A percentile compares a stretch with the other conserved stretches of the same genome.
These are phyloP conservation scores for Caenorhabditis latens DNA, from an alignment of 1,140 invertebrate genomes.

Conservation along the genomic window DNA sequence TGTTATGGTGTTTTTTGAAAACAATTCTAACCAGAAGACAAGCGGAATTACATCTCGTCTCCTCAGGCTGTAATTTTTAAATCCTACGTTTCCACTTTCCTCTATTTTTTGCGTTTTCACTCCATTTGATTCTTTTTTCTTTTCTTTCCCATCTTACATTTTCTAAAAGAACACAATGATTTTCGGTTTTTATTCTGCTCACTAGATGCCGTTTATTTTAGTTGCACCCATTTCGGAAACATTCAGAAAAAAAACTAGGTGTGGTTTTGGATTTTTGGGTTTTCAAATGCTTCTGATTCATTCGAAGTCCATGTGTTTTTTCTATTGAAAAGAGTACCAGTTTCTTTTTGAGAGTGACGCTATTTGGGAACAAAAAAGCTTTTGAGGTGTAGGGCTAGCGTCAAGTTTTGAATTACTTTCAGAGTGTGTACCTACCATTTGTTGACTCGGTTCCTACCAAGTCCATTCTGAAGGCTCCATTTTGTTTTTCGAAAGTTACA, in stretches of 20 bases:
- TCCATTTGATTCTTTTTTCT: slow-evolving; percentile 10
- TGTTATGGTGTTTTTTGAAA: slow-evolving; percentile 1
- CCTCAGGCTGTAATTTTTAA: slow-evolving; percentile 25
- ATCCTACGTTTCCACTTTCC: slow-evolving; percentile 41
- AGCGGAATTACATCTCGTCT: background rate
- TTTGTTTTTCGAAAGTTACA: background rate
- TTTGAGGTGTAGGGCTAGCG: background rate
- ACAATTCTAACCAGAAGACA: background rate
- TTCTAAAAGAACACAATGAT: slow-evolving; percentile 21
- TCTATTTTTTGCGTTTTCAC: slow-evolving; percentile 1
- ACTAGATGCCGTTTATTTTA: slow-evolving; percentile 3
- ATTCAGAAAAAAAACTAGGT: background rate
- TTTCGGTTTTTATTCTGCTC: slow-evolving; percentile 30
- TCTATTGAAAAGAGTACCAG: background rate
- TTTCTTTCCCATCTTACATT: background rate
- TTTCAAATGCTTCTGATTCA: background rate
- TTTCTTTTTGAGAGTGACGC: slow-evolving; percentile 23
- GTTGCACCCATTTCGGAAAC: background rate
- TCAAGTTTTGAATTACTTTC: slow-evolving; percentile 35
- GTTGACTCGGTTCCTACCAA: background rate
- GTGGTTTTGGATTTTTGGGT: slow-evolving; percentile 12
- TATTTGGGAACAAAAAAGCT: slow-evolving; percentile 22
- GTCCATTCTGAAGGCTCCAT: background rate
- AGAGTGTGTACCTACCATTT: slow-evolving; percentile 27
- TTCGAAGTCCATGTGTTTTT: background rate